Base-by-base conservation (phyloP, 2,797 vertebrate species). In the Bovichtus diacanthus region DNA sequence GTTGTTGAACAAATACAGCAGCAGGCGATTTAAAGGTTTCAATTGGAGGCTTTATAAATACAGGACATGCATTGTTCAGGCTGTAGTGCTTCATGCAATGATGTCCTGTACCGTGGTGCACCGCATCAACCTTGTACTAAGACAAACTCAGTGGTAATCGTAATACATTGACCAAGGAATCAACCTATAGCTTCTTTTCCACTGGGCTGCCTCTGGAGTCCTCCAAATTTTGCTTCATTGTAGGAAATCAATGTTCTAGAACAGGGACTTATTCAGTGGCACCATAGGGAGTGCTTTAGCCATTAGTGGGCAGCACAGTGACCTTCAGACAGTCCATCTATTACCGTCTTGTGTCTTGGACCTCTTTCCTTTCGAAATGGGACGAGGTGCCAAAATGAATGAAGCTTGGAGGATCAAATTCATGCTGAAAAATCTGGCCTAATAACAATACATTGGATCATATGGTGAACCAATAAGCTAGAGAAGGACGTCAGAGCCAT, bases 301-400 rank as follows among this genome's bases (percentile, higher is more conserved):
- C 85, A 88, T 94, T 93, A 91, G 88, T 76, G 75, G 78, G 81
- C 88, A 87, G 78, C 62, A 54, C 70, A 67, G 34, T 88, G 90
- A 91, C 92, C 93, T 90, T 93, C 90, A 93, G 63, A 84, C 58
- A 53, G 74, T 84, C 81, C 68, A 86, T 87, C 80, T 70, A 85
- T 90, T 88, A 82, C 71, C 77, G 36, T 86, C 86, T 83, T 44
- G 56, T 77, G 86, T 91, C 77, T 78, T 84, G 81, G 83, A 81
- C 66, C n/a, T 70, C 69, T 67, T 74, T 87, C 25, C 65, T 69
- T n/a, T 59, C 41, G 51, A 51, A 85, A 69, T 62, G 44, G 74
- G 74, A 78, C 23, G 25, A n/a, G 8, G 47, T 54, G 66, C 66
- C 61, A 84, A 73, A 75, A 76, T 58, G 66, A 83, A 62, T 9